These are phyloP conservation scores for Muraenolepis orangiensis DNA, from an alignment of 2,797 vertebrate genomes.

Conservation along the genomic window DNA sequence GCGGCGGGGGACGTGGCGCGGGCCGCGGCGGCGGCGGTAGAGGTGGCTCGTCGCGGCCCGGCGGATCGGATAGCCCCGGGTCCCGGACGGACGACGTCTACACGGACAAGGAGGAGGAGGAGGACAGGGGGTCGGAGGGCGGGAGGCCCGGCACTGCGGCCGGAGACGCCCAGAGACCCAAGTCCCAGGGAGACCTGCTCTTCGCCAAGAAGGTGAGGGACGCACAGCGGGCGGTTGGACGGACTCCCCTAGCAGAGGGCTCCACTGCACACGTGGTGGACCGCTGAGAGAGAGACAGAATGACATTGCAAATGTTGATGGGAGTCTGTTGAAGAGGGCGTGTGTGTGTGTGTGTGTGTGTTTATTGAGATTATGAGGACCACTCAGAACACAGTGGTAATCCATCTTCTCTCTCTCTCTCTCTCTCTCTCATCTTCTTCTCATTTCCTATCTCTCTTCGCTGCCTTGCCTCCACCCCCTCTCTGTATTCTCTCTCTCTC, in stretches of 20 bases:
- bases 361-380: slow-evolving; percentile 29
- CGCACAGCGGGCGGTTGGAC: background rate
- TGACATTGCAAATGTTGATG: slow-evolving; percentile 13
- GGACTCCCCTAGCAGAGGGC: background rate
- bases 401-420: slow-evolving; percentile 38
- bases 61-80: slow-evolving; percentile 49
- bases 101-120: slow-evolving; percentile 54
- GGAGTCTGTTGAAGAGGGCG: background rate
- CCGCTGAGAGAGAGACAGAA: background rate
- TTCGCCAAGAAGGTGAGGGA: slow-evolving; percentile 88
- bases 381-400: slow-evolving; percentile 34
- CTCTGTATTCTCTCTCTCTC: too few relatives aligned
- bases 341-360: background rate
- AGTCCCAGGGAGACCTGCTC: slow-evolving; percentile 78
- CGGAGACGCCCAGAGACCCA: slow-evolving; percentile 18
- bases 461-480: too few relatives aligned
- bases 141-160: slow-evolving; percentile 10
- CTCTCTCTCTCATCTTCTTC: background rate
- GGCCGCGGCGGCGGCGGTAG: background rate
- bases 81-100: slow-evolving; percentile 63
- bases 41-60: background rate
- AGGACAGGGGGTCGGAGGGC: slow-evolving; percentile 21
- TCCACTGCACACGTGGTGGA: background rate
- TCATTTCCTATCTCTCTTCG: background rate
- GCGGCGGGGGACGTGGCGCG: background rate